These are phyloP conservation scores for Saccostrea glomerata DNA, from an alignment of 1,140 invertebrate genomes.

Conservation along the genomic window DNA sequence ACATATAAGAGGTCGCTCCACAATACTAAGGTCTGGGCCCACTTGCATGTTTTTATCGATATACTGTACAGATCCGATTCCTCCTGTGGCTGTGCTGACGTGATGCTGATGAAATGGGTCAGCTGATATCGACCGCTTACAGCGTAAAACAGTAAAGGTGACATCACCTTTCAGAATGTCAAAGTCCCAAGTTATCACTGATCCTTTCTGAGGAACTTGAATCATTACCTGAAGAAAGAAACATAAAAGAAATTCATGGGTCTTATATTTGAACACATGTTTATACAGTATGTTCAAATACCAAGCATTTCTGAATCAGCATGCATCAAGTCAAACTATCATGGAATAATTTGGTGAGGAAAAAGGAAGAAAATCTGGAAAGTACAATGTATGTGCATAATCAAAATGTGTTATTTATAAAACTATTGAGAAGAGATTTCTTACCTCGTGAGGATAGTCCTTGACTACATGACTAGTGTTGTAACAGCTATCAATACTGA, in stretches of 20 bases:
- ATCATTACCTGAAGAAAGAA: slow-evolving; percentile 82
- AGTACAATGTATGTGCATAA: too few species aligned
- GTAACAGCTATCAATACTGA: slow-evolving; percentile 86
- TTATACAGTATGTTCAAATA: too few species aligned
- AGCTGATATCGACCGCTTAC: slow-evolving; percentile 79
- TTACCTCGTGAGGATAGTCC: slow-evolving; percentile 87
- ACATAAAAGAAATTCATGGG: not conserved
- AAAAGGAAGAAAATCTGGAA: too few species aligned
- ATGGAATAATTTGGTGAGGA: too few species aligned
- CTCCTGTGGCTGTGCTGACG: slow-evolving; percentile 72
- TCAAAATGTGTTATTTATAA: too few species aligned
- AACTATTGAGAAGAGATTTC: too few species aligned
- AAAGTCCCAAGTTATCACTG: slow-evolving; percentile 98
- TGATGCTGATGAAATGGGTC: slow-evolving; percentile 74
- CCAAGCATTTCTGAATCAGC: too few species aligned
- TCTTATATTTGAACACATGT: too few species aligned
- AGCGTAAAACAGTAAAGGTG: slow-evolving; percentile 91
- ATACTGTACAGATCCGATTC: slow-evolving; percentile 75
- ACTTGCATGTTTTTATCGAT: slow-evolving; percentile 89
- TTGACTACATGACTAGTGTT: slow-evolving; percentile 85
- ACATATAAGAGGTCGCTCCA: slow-evolving; percentile 90
- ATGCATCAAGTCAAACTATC: too few species aligned
- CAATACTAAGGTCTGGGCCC: slow-evolving; percentile 88
- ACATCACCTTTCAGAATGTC: slow-evolving; percentile 95
- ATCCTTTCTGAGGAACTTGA: slow-evolving; percentile 89